Conservation (phyloP, 2,797 vertebrate genomes). For the Yasuhikotakia modesta region DNA sequence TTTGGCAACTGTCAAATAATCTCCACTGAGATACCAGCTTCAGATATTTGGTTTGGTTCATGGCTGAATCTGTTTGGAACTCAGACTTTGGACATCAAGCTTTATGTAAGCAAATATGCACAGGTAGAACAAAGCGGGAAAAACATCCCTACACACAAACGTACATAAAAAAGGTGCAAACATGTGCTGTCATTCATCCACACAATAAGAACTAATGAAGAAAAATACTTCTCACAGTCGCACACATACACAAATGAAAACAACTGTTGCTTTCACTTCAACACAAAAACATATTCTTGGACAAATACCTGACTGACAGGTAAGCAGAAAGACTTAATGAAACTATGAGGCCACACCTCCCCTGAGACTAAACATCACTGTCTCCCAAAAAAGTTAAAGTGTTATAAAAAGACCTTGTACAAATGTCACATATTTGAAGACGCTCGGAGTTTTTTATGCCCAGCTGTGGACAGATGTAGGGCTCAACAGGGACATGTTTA, state of each 20-base stretch:
- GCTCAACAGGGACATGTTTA: slow-evolving; percentile 47
- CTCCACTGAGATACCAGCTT: slow-evolving; percentile 61
- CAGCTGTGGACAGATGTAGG: neutral
- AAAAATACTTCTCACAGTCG: neutral
- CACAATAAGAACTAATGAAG: slow-evolving; percentile 5
- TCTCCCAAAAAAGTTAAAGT: slow-evolving; percentile 18
- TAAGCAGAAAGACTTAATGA: slow-evolving; percentile 58
- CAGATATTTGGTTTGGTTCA: slow-evolving; percentile 42
- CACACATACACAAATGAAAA: neutral
- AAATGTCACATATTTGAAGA: slow-evolving; percentile 1
- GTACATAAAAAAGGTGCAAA: slow-evolving; percentile 39
- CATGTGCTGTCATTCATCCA: slow-evolving; percentile 25
- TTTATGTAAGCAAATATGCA: slow-evolving; percentile 37
- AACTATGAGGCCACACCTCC: slow-evolving; percentile 60
- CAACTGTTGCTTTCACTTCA: neutral
- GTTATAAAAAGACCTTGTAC: slow-evolving; percentile 6
- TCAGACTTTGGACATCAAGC: slow-evolving; percentile 63
- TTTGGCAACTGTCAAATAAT: slow-evolving; percentile 67
- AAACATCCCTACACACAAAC: neutral
- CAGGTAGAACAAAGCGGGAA: slow-evolving; percentile 8
- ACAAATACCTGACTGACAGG: slow-evolving; percentile 22
- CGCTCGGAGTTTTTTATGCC: neutral
- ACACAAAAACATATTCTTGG: slow-evolving; percentile 16
- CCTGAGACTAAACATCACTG: slow-evolving; percentile 62
- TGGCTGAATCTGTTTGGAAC: slow-evolving; percentile 52